Conservation (phyloP, 2,888 invertebrate genomes). For the Leptarthrus brevirostris region DNA sequence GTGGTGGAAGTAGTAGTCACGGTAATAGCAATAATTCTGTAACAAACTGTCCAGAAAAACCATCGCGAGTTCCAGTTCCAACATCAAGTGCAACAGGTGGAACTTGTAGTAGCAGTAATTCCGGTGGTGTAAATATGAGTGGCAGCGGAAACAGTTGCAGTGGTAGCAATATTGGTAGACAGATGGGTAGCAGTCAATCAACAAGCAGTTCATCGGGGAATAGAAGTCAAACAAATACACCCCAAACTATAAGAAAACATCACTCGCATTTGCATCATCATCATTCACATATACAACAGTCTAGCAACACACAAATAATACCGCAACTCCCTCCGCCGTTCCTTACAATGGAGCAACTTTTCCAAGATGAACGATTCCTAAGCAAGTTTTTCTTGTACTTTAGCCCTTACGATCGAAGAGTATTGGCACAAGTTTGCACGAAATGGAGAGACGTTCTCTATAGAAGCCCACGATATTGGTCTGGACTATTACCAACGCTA, state of each 20-base stretch:
- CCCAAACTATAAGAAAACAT: conserved; percentile 65
- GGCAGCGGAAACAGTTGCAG: conserved; percentile 9
- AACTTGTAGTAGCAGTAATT: conserved; percentile 31
- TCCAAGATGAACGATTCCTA: conserved; percentile 87
- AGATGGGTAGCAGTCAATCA: conserved; percentile 19
- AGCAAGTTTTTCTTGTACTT: conserved; percentile 87
- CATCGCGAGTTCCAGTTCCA: conserved; percentile 64
- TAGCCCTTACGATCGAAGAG: conserved; percentile 79
- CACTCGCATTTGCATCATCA: conserved; percentile 64
- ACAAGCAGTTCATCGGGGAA: conserved; percentile 48
- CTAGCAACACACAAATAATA: conserved; percentile 59
- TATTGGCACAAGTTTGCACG: conserved; percentile 85
- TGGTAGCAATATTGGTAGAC: conserved; percentile 45
- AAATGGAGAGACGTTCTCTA: conserved; percentile 92
- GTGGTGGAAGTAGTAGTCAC: conserved; percentile 73
- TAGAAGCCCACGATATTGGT: conserved; percentile 88
- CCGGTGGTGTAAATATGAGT: background rate
- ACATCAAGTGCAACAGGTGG: conserved; percentile 52
- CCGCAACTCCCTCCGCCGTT: conserved; percentile 71
- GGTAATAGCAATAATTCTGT: conserved; percentile 58
- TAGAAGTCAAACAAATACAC: conserved; percentile 62
- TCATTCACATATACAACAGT: conserved; percentile 63
- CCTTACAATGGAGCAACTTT: conserved; percentile 78
- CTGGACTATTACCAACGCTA: conserved; percentile 84
- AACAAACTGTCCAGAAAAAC: conserved; percentile 67